Base-by-base conservation (phyloP, 2,888 invertebrate genomes). In the Shargacucullia verbasci region DNA sequence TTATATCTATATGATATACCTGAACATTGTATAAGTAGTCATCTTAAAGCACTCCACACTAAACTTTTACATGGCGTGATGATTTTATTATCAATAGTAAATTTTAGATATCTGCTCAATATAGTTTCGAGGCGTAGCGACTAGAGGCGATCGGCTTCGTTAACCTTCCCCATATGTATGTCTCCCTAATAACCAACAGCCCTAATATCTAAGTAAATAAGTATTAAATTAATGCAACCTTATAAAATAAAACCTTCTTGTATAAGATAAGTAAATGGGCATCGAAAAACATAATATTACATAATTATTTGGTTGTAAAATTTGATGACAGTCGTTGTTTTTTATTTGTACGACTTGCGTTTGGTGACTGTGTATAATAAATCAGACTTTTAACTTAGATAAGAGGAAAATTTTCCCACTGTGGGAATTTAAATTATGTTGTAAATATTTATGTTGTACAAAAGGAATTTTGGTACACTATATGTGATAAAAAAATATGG, bases 221-320 rank as follows among this genome's bases (percentile, higher is more conserved):
- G n/a, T 15, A 31, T 46, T 37, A 40, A 31, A 38, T 49, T 37
- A 54, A 46, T 40, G 39, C 0, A 53, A 0, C 48, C 12, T 34
- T 44, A 69, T 49, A 49, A 47, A 49, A 70, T 63, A 43, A 69
- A 63, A 55, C 15, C 29, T 20, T 0, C 20, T 20, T 66, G 59
- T 55, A 35, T 37, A 46, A 47, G 54, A 72, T 65, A 73, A 62
- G 56, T 29, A 33, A 59, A 73, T 60, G 40, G 41, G 43, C 41
- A 14, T 43, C 54, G 59, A 64, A 61, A 55, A 50, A 64, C 52
- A 39, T 62, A 41, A 73, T 76, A 59, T 3, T 3, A 20, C 20
- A 20, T 20, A 20, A n/a, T n/a, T n/a, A 72, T 59, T 57, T 52
- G 58, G 65, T 62, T 59, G 39, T 75, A 69, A 73, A 68, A 76